These are phyloP conservation scores for Bathynomus jamesi DNA, from an alignment of 1,140 invertebrate genomes.

Conservation along the genomic window DNA sequence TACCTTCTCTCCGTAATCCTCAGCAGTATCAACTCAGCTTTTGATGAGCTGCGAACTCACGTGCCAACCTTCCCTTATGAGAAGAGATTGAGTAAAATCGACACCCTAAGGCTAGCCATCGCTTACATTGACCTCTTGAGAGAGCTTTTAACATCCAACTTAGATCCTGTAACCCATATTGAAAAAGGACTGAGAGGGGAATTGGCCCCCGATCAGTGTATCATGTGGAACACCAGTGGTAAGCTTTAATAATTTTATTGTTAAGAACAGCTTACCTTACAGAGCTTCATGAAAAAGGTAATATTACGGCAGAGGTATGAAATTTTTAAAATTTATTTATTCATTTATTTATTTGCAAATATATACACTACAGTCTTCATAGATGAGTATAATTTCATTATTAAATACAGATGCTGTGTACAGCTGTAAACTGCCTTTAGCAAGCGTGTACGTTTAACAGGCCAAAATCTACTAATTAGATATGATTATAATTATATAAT, in stretches of 20 bases:
- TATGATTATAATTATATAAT: no score
- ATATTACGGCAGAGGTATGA: no score
- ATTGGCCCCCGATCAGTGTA: conserved; percentile 66
- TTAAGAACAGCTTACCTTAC: no score
- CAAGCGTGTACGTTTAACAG: no score
- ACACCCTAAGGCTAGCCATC: conserved; percentile 88
- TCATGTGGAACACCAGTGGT: conserved; percentile 95
- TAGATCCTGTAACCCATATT: conserved; percentile 83
- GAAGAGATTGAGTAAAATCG: conserved; percentile 93
- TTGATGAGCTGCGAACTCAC: conserved; percentile 86
- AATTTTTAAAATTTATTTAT: not conserved
- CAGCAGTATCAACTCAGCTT: conserved; percentile 92
- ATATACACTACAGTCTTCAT: no score
- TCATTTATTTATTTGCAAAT: not conserved
- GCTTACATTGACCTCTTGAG: conserved; percentile 90
- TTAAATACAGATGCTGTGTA: no score
- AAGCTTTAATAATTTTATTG: conserved; percentile 42
- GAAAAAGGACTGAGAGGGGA: conserved; percentile 83
- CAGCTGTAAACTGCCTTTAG: no score
- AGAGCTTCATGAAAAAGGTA: no score
- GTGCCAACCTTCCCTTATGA: conserved; percentile 98
- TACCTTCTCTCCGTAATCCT: not conserved
- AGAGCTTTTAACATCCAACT: conserved; percentile 71
- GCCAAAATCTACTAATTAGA: no score
- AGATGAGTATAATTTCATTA: no score